A percentile compares a stretch with the other conserved stretches of the same genome.
Conservation (phyloP, 2,113 vertebrate species). For the Pristiophorus japonicus region DNA sequence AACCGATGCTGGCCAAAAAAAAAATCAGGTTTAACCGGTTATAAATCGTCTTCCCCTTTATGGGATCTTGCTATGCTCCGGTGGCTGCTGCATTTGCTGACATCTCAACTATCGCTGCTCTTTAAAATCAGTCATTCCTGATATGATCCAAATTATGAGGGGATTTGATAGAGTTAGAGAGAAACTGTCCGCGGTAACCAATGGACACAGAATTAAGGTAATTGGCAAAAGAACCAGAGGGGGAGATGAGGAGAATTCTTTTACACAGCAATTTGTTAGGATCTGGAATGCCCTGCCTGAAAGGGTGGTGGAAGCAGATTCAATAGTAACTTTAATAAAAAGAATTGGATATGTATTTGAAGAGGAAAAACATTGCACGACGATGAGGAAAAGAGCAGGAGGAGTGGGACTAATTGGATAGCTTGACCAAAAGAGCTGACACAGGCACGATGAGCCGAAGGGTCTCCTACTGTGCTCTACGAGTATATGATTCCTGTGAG, state of each 20-base stretch:
- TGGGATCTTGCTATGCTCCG: not conserved
- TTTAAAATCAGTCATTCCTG: not conserved
- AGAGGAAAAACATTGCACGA: not conserved
- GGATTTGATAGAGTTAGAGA: not conserved
- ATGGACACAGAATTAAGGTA: not conserved
- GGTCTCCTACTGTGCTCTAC: not conserved
- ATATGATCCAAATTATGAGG: not conserved
- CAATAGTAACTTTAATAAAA: not conserved
- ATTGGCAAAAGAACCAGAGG: not conserved
- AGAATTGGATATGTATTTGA: not conserved
- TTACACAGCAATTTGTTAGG: not conserved
- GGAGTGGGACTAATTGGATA: not conserved
- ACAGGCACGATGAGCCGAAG: not conserved
- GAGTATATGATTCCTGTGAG: not conserved
- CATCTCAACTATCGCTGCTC: not conserved
- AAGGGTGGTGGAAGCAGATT: not conserved
- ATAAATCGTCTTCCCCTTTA: not conserved
- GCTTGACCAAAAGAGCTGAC: not conserved
- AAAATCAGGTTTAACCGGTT: not conserved
- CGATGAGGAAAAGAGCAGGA: not conserved
- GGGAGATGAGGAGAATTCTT: not conserved
- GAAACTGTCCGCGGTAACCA: not conserved
- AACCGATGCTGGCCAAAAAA: not conserved
- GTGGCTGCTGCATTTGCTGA: not conserved
- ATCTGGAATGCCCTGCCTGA: not conserved